Evolutionary conservation across 2,113 vertebrate genomes (phyloP).

Genomic region (Gasterosteus aculeatus): DNA sequence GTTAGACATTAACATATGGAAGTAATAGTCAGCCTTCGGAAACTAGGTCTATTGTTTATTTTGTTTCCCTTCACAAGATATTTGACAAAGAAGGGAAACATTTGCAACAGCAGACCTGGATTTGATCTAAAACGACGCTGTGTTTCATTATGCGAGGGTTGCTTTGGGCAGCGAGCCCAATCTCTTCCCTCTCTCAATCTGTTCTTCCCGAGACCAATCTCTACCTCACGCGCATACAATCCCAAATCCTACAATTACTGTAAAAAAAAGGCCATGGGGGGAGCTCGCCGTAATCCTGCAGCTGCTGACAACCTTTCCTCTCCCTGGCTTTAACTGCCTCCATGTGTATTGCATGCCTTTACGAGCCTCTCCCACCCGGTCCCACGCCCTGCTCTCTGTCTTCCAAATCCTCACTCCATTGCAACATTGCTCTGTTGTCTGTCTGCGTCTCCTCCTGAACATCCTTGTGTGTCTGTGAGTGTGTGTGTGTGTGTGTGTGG

Average conservation of each 20-base stretch:
- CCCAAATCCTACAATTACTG: slow-evolving; percentile 61
- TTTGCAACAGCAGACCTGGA: slow-evolving; percentile 24
- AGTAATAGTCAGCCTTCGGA: not conserved
- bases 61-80: slow-evolving; percentile 31
- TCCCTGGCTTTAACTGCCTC: slow-evolving; percentile 45
- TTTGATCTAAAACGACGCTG: slow-evolving; percentile 33
- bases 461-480: slow-evolving; percentile 22
- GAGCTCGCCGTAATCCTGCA: slow-evolving; percentile 51
- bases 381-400: slow-evolving; percentile 24
- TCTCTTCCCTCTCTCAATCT: slow-evolving; percentile 51
- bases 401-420: slow-evolving; percentile 29
- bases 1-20: not conserved
- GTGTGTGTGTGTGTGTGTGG: not conserved
- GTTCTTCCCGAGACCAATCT: slow-evolving; percentile 48
- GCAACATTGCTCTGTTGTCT: slow-evolving; percentile 5
- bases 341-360: slow-evolving; percentile 40
- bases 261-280: slow-evolving; percentile 41
- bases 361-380: slow-evolving; percentile 33
- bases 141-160: slow-evolving; percentile 52
- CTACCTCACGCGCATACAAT: slow-evolving; percentile 55
- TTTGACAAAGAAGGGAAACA: slow-evolving; percentile 24
- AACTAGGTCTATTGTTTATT: slow-evolving; percentile 29
- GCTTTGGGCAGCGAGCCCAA: slow-evolving; percentile 57
- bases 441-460: slow-evolving; percentile 13
- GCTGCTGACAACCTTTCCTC: slow-evolving; percentile 50